These are phyloP conservation scores for Hydrocynus forskahlii DNA, from an alignment of 2,797 vertebrate genomes.

Conservation along the genomic window DNA sequence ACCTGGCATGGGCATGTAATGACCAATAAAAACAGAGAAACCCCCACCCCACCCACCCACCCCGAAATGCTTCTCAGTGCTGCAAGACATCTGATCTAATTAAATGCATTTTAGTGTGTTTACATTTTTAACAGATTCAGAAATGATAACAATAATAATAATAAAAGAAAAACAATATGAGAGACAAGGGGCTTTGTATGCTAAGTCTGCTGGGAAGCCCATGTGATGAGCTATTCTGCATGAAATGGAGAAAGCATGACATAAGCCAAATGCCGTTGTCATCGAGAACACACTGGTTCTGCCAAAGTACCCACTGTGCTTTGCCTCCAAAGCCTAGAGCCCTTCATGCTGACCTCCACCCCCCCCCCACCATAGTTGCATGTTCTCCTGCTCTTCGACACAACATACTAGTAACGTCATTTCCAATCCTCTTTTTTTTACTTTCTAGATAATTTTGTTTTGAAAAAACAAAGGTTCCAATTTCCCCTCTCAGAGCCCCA, in stretches of 20 bases:
- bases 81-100: constrained; percentile 71
- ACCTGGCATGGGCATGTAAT: constrained; percentile 64
- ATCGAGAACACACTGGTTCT: constrained; percentile 48
- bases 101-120: constrained; percentile 68
- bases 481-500: constrained; percentile 71
- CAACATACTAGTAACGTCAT: constrained; percentile 52
- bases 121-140: constrained; percentile 55
- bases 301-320: constrained; percentile 66
- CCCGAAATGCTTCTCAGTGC: constrained; percentile 23
- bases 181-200: constrained; percentile 55
- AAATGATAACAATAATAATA: not conserved
- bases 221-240: constrained; percentile 67
- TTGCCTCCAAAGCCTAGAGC: constrained; percentile 31
- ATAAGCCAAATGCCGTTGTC: constrained; percentile 73
- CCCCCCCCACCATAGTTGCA: constrained; percentile 28
- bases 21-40: constrained; percentile 54
- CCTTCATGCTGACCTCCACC: constrained; percentile 9
- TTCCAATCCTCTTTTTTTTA: constrained; percentile 47
- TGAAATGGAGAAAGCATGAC: constrained; percentile 69
- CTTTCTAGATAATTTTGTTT: constrained; percentile 73
- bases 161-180: constrained; percentile 27
- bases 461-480: constrained; percentile 69
- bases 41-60: constrained; percentile 3
- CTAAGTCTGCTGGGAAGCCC: constrained; percentile 62
- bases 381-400: constrained; percentile 43